Evolutionary conservation across 2,797 vertebrate species (phyloP), one percentile per base, ranked within the genome.

Genomic region (Acanthornis magna): DNA sequence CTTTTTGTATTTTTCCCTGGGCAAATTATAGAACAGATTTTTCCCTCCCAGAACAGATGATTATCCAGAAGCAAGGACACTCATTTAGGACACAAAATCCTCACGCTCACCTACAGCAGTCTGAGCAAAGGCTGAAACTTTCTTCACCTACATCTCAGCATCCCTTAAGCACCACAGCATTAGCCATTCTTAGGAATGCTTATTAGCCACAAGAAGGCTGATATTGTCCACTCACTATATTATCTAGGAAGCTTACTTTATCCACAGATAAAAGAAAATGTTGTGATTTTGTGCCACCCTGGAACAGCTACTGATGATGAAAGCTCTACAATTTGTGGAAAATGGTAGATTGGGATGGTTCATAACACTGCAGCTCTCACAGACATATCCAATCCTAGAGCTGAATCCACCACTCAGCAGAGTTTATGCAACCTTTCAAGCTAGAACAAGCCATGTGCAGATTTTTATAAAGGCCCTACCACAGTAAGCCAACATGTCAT

Each of bases 371-470:
- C 38, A 65, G 20, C 9, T 93, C 51, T 42, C 63, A 79, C 23
- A 7, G 25, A 40, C 57, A 48, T 13, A 34, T 51, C 16, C 42
- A 51, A 8, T 4, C 19, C 36, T 34, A 36, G 13, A 73, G 47
- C 20, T 0, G 0, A 65, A 76, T 61, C 32, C 43, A 57, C 10
- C 2, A 1, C 53, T 75, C 25, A 51, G 8, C 34, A 68, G 32
- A 70, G 21, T 60, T 58, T 36, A 27, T 3, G 2, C 27, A 47
- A 34, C 27, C 17, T 88, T 91, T 71, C 58, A 58, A 84, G 47
- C 9, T 32, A 79, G 42, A 36, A 54, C 7, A 76, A 42, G 66
- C 1, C 14, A 50, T 0, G 0, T 45, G 30, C 40, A 81, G 15
- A 34, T 75, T 65, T 14, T 67, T 43, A 27, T 13, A 45, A 79